A percentile compares a stretch with the other conserved stretches of the same genome.
Conservation (phyloP, 2,113 vertebrate species). For the Epinephelus cyanopodus region DNA sequence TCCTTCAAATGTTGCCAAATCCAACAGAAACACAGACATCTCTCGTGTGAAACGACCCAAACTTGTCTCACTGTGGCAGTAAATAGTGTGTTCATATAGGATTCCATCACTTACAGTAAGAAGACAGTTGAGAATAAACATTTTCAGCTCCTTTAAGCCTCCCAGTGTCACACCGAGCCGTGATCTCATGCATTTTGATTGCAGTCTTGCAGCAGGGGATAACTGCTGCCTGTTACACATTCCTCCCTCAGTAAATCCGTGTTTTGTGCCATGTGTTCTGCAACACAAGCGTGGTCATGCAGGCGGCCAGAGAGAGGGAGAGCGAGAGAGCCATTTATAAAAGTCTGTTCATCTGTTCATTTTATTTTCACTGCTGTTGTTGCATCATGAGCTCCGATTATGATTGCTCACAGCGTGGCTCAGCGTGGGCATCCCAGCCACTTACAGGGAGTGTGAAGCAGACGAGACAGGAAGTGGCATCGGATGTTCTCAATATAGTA, state of each 20-base stretch:
- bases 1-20: not conserved
- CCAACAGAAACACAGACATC: not conserved
- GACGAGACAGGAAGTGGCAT: not conserved
- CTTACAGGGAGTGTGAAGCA: not conserved
- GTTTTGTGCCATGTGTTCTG: not conserved
- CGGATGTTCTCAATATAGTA: not conserved
- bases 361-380: not conserved
- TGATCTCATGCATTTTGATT: not conserved
- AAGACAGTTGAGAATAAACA: not conserved
- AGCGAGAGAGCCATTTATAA: not conserved
- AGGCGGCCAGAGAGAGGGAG: not conserved
- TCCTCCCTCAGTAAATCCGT: not conserved
- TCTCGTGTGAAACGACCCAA: not conserved
- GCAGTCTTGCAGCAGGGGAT: not conserved
- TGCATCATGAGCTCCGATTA: not conserved
- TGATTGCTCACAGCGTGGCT: conserved; percentile 9
- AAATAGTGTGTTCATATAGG: no score
- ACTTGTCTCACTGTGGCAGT: not conserved
- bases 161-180: not conserved
- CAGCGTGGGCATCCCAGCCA: not conserved
- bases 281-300: not conserved
- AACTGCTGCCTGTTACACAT: not conserved
- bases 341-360: not conserved
- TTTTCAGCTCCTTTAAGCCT: not conserved
- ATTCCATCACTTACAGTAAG: not conserved